These are phyloP conservation scores for Panorpa germanica DNA, from an alignment of 2,888 invertebrate species.

Conservation along the genomic window DNA sequence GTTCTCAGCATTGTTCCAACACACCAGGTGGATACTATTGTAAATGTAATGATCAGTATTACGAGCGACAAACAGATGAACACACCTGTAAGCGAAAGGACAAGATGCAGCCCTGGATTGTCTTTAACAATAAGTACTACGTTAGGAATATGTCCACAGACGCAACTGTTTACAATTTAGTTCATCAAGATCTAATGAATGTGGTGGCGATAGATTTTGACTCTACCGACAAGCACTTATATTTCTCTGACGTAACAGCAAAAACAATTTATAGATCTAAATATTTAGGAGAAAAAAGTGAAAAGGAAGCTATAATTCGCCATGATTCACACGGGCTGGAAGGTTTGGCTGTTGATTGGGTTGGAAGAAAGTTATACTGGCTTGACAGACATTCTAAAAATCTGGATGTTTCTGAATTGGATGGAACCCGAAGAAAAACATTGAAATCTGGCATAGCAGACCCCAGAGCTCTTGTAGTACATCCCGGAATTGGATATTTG, in stretches of 20 bases:
- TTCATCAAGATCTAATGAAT: slow-evolving; percentile 90
- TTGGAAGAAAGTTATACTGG: slow-evolving; percentile 92
- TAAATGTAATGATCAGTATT: slow-evolving; percentile 84
- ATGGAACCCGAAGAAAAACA: slow-evolving; percentile 81
- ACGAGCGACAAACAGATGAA: slow-evolving; percentile 70
- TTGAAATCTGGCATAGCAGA: slow-evolving; percentile 77
- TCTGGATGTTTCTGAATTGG: slow-evolving; percentile 84
- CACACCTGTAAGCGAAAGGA: slow-evolving; percentile 83
- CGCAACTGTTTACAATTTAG: slow-evolving; percentile 63
- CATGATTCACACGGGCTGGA: slow-evolving; percentile 95
- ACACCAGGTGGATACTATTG: slow-evolving; percentile 90
- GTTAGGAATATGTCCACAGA: slow-evolving; percentile 89
- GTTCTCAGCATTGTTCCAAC: slow-evolving; percentile 90
- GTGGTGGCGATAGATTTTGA: slow-evolving; percentile 95
- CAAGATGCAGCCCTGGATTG: slow-evolving; percentile 61
- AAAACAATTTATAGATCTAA: slow-evolving; percentile 78
- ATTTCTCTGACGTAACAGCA: slow-evolving; percentile 91
- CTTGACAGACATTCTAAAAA: slow-evolving; percentile 89
- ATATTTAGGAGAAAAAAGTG: slow-evolving; percentile 28
- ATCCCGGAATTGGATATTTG: slow-evolving; percentile 83
- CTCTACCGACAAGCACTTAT: slow-evolving; percentile 63
- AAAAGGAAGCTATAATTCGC: slow-evolving; percentile 66
- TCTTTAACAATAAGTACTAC: slow-evolving; percentile 96
- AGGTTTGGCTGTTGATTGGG: slow-evolving; percentile 94
- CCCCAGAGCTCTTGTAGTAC: slow-evolving; percentile 85